Evolutionary conservation across 2,888 invertebrate genomes (phyloP).

Genomic region (Clunio marinus): DNA sequence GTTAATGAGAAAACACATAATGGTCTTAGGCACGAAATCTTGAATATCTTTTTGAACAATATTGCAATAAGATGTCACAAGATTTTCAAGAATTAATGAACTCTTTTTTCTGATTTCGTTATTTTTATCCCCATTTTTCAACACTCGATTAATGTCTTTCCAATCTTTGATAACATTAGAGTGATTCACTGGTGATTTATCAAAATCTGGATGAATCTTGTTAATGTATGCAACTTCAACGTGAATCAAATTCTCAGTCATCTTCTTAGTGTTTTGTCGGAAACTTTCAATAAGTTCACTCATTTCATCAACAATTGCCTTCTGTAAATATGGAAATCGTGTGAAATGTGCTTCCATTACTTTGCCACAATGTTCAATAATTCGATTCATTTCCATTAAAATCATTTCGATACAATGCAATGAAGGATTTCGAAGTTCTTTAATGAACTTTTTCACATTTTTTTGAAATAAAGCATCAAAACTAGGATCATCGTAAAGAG

Average conservation of each 20-base stretch:
- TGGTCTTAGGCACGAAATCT: constrained; percentile 97
- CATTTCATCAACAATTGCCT: constrained; percentile 96
- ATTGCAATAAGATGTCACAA: constrained; percentile 97
- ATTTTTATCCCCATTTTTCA: too few species aligned
- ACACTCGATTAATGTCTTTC: too few species aligned
- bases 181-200: constrained; percentile 91
- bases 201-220: constrained; percentile 99
- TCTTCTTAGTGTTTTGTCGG: constrained; percentile 91
- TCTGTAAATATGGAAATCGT: constrained; percentile 92
- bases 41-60: constrained; percentile 98
- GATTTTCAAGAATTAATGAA: too few species aligned
- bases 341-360: constrained; percentile 98
- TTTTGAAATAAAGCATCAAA: constrained; percentile 97
- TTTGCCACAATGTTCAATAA: constrained; percentile 97
- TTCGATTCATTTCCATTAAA: constrained; percentile 99
- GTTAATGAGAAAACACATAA: constrained; percentile 99
- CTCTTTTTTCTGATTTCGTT: too few species aligned
- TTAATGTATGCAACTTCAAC: constrained; percentile 99
- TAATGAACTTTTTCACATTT: constrained; percentile 90
- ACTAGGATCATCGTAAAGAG: constrained; percentile 83
- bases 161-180: constrained; percentile 96
- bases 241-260: constrained; percentile 96
- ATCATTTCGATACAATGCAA: constrained; percentile 95
- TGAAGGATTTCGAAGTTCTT: constrained; percentile 93
- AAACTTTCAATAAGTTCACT: constrained; percentile 86